Percentiles rank a stretch among this genome's conserved stretches.
Evolutionary conservation across 2,888 invertebrate species (phyloP).

Genomic region (Acrocera orbiculus): DNA sequence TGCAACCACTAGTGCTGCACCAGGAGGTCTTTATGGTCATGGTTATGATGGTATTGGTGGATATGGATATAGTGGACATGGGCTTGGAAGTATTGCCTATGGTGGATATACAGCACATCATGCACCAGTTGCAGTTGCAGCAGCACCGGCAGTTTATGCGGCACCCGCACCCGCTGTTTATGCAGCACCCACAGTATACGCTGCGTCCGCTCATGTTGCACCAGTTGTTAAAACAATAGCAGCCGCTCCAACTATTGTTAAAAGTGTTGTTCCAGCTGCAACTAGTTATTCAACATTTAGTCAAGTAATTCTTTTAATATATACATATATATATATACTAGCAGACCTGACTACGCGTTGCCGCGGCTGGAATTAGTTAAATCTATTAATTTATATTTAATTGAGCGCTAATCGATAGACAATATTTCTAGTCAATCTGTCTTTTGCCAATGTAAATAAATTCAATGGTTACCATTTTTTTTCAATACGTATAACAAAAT

Average conservation of each 20-base stretch:
- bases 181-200: slow-evolving; percentile 4
- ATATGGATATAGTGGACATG: slow-evolving; percentile 4
- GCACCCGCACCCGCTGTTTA: slow-evolving; percentile 1
- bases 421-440: too few relatives aligned
- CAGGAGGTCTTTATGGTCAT: slow-evolving; percentile 5
- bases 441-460: too few relatives aligned
- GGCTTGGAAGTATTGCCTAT: background rate
- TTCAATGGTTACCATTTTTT: too few relatives aligned
- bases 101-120: slow-evolving; percentile 1
- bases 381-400: too few relatives aligned
- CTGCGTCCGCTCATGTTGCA: slow-evolving; percentile 1
- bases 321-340: too few relatives aligned
- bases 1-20: slow-evolving; percentile 9
- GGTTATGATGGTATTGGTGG: slow-evolving; percentile 3
- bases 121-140: background rate
- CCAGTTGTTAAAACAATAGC: slow-evolving; percentile 9
- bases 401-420: too few relatives aligned
- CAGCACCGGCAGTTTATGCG: slow-evolving; percentile 1
- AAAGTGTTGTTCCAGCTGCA: slow-evolving; percentile 17
- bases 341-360: too few relatives aligned
- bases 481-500: too few relatives aligned
- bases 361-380: too few relatives aligned
- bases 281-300: slow-evolving; percentile 21
- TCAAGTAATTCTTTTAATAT: slow-evolving; percentile 13
- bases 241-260: slow-evolving; percentile 13